Evolutionary conservation across 2,113 vertebrate species (phyloP), one percentile per base, ranked within the genome.

Genomic region (Aepyceros melampus): DNA sequence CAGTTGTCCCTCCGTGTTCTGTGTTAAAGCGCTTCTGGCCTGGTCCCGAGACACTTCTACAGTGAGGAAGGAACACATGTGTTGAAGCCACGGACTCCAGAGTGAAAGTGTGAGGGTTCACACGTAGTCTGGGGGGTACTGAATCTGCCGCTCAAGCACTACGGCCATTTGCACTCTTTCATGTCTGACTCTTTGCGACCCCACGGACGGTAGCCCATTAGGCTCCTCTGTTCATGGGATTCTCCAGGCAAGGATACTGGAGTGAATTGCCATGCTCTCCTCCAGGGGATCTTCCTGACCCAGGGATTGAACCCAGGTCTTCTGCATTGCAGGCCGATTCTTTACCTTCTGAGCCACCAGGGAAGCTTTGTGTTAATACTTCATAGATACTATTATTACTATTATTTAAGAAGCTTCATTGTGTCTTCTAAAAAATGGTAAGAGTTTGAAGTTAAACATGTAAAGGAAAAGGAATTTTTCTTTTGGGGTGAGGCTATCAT

Each of bases 371-470:
- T 74, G 13, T 74, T 74, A 71, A 71, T 40, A 76, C 23, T 27
- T 15, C 23, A 43, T 43, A 89, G 29, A 71, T 89, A 89, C n/a
- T 43, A 89, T 23, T 89, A 92, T 27, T 97, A 86, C 40, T 47
- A 87, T 23, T 87, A 89, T 27, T 97, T 92, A 96, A 87, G 74
- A 89, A 25, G 7, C 53, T 97, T 94, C 17, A 82, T 2, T 33
- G 31, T 84, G 62, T 74, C 84, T 23, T 95, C 36, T 86, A 40
- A 58, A 97, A 82, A 64, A 79, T 11, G 11, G 64, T 1, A 74
- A 51, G 36, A 78, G 27, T 95, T 47, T 91, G 15, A 96, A 94
- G 67, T 87, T 64, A 43, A 94, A 95, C 85, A 56, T 45, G 76
- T 87, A 47, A 60, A 29, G 74, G 74, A 71, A 96, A 96, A 85